Conservation (phyloP, 2,888 invertebrate species). For the Sesamia inferens region DNA sequence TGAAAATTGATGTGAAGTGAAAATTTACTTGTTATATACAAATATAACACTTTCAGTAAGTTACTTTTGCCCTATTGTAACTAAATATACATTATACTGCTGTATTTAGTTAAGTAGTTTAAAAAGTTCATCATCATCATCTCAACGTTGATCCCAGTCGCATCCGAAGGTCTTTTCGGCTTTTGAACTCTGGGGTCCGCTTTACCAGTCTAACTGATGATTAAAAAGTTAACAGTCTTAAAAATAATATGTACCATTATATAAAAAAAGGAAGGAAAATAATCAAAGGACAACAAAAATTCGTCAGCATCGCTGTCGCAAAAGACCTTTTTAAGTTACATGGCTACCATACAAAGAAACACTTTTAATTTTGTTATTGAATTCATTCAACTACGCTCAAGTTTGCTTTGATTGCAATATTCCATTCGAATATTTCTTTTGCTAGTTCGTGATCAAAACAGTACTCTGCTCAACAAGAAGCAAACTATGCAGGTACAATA, state of each 20-base stretch:
- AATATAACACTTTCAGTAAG: background rate
- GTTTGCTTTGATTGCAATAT: background rate
- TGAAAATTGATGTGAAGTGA: constrained; percentile 13
- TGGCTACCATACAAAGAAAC: background rate
- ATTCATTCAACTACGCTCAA: background rate
- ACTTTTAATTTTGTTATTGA: background rate
- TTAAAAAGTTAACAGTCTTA: background rate
- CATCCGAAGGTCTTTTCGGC: no score
- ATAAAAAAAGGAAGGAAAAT: background rate
- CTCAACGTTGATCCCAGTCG: no score
- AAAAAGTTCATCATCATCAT: no score
- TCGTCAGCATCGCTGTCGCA: background rate
- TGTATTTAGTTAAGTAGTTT: no score
- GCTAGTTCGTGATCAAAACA: background rate
- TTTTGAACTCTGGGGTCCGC: no score
- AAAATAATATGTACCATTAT: background rate
- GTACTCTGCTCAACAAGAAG: background rate
- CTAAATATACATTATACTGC: no score
- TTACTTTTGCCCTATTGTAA: background rate
- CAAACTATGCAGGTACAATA: background rate
- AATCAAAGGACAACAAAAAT: background rate
- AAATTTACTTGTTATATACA: background rate
- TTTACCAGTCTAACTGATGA: no score
- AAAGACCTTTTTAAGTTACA: background rate
- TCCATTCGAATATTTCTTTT: background rate